Base-by-base conservation (phyloP, 2,888 invertebrate genomes). In the Punctoribates punctum region DNA sequence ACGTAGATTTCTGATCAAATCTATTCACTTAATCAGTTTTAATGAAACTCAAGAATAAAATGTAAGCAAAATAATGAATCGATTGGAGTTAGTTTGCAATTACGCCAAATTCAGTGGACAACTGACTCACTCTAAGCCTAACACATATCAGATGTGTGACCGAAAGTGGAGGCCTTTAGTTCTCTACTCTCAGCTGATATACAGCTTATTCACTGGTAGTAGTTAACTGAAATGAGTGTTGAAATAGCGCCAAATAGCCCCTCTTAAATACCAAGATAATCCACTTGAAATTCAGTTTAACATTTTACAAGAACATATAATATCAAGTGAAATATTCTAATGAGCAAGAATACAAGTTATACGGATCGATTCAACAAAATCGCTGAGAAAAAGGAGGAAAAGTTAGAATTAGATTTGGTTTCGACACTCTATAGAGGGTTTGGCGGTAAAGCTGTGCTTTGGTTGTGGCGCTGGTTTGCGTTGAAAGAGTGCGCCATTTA, bases 401-500 rank as follows among this genome's bases (percentile, higher is more conserved):
- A 34, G 9, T 1, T 67, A 17, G 1, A 27, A n/a, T 67, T 8
- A n/a, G 34, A 1, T 15, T 34, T n/a, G 13, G 29, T 38, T 67
- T 34, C 38, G n/a, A n/a, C 67, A 67, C 67, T 67, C 67, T 67
- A 67, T 67, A 67, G 15, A 2, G 20, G 17, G 67, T 34, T 67
- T 67, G 67, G 67, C 67, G 67, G 34, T 67, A 11, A 11, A 9
- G 27, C 20, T 25, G 67, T 67, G 67, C 25, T 29, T 29, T 25
- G n/a, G 13, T 34, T 6, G 34, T 38, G 20, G 8, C 17, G 3
- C 11, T 34, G 27, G 38, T n/a, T 42, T 4, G 17, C 6, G 25
- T 65, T 65, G 65, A 65, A 65, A 65, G 29, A 34, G 70, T 46
- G 70, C 70, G 70, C 70, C 70, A 70, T 70, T 70, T 70, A 23